A percentile compares a stretch with the other conserved stretches of the same genome.
These are phyloP conservation scores for Sceliomorpha sp. DNA, from an alignment of 2,888 invertebrate genomes.

Conservation along the genomic window DNA sequence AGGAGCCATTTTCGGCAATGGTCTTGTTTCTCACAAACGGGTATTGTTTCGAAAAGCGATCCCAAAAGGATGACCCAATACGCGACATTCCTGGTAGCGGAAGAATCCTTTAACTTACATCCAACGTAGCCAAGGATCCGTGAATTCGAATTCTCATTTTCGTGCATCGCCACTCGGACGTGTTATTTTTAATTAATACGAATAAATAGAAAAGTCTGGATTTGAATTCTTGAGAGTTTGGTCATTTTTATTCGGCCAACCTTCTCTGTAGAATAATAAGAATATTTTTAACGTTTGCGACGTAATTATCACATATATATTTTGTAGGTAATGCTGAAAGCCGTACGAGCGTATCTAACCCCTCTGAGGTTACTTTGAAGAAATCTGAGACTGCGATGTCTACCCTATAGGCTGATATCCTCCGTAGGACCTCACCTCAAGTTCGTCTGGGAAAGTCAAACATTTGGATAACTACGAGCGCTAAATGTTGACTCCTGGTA, in stretches of 20 bases:
- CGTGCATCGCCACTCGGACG: no score
- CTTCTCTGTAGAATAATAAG: no score
- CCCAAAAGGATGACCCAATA: constrained; percentile 21
- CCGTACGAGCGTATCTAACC: constrained; percentile 68
- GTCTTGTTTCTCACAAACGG: constrained; percentile 47
- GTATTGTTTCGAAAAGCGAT: constrained; percentile 48
- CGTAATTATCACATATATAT: no score
- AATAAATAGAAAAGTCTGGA: no score
- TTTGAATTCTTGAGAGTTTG: no score
- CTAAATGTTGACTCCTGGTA: constrained; percentile 76
- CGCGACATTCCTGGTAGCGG: constrained; percentile 37
- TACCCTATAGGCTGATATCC: constrained; percentile 71
- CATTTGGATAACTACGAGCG: constrained; percentile 73
- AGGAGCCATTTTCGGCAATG: constrained; percentile 56
- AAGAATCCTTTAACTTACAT: constrained; percentile 14
- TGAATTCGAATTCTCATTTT: constrained; percentile 3
- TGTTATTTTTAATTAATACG: no score
- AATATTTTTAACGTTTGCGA: no score
- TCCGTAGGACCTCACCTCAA: constrained; percentile 61
- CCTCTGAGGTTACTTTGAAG: constrained; percentile 76
- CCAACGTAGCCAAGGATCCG: not conserved
- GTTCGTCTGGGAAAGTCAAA: constrained; percentile 79
- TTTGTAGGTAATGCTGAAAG: no score
- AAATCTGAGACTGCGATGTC: constrained; percentile 67
- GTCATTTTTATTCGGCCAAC: no score